These are phyloP conservation scores for Dromas ardeola DNA, from an alignment of 2,113 vertebrate genomes.

Conservation along the genomic window DNA sequence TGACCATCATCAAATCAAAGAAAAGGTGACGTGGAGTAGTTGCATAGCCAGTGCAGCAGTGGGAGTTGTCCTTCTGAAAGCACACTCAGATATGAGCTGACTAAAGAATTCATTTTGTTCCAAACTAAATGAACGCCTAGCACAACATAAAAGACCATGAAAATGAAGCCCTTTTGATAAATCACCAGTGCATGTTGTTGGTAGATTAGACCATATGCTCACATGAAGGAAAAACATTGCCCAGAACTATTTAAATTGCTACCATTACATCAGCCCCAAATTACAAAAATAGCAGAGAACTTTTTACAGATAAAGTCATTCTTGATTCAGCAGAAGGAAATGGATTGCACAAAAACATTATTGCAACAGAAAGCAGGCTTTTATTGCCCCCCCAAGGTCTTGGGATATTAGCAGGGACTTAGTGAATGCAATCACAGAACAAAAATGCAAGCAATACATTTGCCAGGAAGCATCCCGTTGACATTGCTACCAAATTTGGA, in stretches of 20 bases:
- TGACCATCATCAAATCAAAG: background rate
- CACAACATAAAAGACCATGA: background rate
- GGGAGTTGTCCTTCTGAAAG: background rate
- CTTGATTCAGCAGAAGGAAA: conserved; percentile 34
- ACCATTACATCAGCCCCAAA: conserved; percentile 9
- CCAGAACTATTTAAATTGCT: conserved; percentile 26
- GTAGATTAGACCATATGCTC: conserved; percentile 9
- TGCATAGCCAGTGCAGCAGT: background rate
- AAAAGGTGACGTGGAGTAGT: background rate
- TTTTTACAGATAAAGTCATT: conserved; percentile 39
- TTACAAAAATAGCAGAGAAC: conserved; percentile 13
- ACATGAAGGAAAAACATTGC: background rate
- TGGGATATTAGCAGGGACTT: background rate
- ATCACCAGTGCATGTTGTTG: background rate
- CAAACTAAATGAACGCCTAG: background rate
- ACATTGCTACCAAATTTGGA: background rate
- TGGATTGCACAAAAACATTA: conserved; percentile 3
- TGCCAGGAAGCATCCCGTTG: conserved; percentile 4
- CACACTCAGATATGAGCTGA: background rate
- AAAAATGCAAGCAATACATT: conserved; percentile 9
- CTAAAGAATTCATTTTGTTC: background rate
- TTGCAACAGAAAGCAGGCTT: conserved; percentile 6
- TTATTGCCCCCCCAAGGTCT: conserved; percentile 12
- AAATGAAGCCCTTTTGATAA: conserved; percentile 1
- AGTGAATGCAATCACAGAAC: background rate